Conservation (phyloP, 2,888 invertebrate species). For the Lithophane semibrunnea region DNA sequence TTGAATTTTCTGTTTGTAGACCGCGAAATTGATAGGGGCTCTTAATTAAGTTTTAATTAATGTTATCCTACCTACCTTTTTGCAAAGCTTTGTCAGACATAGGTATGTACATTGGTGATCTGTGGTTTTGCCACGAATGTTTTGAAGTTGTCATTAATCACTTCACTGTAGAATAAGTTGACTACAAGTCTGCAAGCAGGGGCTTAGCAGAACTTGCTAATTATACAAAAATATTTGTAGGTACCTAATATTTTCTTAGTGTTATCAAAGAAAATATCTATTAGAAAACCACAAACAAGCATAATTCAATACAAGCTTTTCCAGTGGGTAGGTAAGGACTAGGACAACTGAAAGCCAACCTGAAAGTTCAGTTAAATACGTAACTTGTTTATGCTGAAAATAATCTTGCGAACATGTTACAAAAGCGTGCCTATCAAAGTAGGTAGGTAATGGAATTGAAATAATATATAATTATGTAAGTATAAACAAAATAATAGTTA, state of each 20-base stretch:
- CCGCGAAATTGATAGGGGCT: no score
- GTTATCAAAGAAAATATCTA: no score
- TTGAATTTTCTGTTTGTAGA: no score
- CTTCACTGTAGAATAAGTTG: no score
- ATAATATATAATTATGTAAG: background rate
- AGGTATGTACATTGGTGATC: slow-evolving; percentile 6
- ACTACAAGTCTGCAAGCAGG: background rate
- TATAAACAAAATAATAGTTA: slow-evolving; percentile 24
- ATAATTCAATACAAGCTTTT: background rate
- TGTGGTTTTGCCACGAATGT: slow-evolving; percentile 4
- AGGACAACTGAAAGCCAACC: background rate
- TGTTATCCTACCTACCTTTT: background rate
- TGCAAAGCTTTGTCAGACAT: background rate
- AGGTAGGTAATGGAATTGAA: slow-evolving; percentile 25
- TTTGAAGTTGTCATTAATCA: slow-evolving; percentile 9
- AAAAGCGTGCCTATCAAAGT: slow-evolving; percentile 2
- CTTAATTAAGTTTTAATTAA: background rate
- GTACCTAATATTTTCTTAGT: background rate
- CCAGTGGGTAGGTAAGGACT: background rate
- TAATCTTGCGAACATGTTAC: slow-evolving; percentile 27
- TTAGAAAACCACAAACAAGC: background rate
- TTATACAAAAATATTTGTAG: background rate
- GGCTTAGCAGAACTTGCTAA: background rate
- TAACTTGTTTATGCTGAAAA: slow-evolving; percentile 1
- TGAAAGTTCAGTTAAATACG: background rate